Conservation (phyloP, 2,113 vertebrate genomes). For the Hydropotes inermis region DNA sequence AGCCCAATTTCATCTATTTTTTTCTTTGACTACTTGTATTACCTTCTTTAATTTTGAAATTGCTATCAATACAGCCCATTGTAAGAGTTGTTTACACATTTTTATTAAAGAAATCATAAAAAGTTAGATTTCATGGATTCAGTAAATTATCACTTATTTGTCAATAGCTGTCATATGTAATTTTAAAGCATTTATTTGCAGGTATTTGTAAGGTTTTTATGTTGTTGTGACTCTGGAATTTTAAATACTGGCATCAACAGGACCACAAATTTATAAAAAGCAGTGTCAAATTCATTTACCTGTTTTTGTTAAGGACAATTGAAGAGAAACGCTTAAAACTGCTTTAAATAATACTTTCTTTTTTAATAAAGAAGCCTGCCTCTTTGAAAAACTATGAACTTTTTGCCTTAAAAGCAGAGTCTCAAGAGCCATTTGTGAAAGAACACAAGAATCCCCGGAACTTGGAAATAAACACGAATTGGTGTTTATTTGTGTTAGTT, state of each 20-base stretch:
- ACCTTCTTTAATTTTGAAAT: not conserved
- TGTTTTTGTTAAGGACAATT: constrained; percentile 45
- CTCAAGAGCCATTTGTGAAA: constrained; percentile 1
- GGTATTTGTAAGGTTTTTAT: not conserved
- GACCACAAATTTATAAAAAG: not conserved
- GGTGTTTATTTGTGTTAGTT: constrained; percentile 66
- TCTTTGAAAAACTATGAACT: not conserved
- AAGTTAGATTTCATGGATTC: not conserved
- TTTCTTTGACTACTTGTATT: not conserved
- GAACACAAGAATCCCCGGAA: constrained; percentile 11
- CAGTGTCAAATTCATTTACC: not conserved
- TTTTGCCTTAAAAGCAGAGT: not conserved
- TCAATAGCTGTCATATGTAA: not conserved
- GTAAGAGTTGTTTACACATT: constrained; percentile 8
- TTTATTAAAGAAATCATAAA: not conserved
- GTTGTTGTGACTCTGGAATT: not conserved
- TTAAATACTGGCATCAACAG: not conserved
- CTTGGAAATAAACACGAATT: constrained; percentile 43
- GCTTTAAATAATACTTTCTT: not conserved
- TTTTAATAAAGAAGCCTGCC: not conserved
- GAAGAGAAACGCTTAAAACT: not conserved
- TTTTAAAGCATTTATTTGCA: not conserved
- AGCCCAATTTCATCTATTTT: not conserved
- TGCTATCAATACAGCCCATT: not conserved
- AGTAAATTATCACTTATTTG: constrained; percentile 23